Base-by-base conservation (phyloP, 1,140 invertebrate species). In the Cepaea nemoralis region DNA sequence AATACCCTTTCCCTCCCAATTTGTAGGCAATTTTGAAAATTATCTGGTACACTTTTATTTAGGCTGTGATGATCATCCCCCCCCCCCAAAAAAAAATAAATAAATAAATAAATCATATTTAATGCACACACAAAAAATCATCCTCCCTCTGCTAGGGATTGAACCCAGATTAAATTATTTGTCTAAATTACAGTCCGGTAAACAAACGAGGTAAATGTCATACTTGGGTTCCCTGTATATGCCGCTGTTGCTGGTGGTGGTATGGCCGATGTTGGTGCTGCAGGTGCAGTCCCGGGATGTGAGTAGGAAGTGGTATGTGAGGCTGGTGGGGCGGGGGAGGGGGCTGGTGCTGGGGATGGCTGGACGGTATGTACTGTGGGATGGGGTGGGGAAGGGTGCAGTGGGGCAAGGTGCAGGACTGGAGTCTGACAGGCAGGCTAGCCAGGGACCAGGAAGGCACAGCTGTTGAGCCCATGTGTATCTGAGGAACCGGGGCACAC, bases 281-380 rank as follows among this genome's bases (percentile, higher is more conserved):
- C 76, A 86, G 88, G 40, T 86, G 87, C 67, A 84, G 94, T 93
- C 92, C 80, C 93, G 91, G 77, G 87, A 66, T 40, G 91, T 83
- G 42, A 59, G 14, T 14, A 37, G 45, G 66, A 8, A 71, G 50
- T 48, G 48, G 69, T 31, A 42, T 59, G 40, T 48, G 66, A 40
- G 37, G 42, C 35, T 67, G 66, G 63, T 66, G 42, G 74, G 67
- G 80, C 40, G 76, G 73, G 76, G 35, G 76, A 75, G 82, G 63
- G 35, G 45, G 67, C 50, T 40, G 82, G 27, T 82, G 59, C 84
- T 84, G 81, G 85, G 85, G 42, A 94, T 94, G 82, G 93, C 92
- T 69, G 94, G 77, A 69, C 91, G 80, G 94, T 92, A 80, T 87
- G 31, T 40, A 91, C 66, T 80, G 81, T 73, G 83, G 87, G 59